Evolutionary conservation across 2,888 invertebrate genomes (phyloP).

Genomic region (Xylocampa areola): DNA sequence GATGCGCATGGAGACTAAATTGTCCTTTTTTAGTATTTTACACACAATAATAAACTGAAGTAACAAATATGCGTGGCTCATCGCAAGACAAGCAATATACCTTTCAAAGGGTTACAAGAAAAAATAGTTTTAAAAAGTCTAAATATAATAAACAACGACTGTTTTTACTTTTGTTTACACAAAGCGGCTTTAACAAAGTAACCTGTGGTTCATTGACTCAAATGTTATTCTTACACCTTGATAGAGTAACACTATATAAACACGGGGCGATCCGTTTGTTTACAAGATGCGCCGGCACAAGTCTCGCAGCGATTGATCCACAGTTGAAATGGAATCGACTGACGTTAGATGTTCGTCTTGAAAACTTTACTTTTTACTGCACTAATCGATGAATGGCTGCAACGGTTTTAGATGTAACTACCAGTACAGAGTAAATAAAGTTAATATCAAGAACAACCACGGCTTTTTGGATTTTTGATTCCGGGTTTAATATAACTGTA

Average conservation of each 20-base stretch:
- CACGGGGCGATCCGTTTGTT: conserved; percentile 64
- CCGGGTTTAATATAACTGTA: too few species aligned
- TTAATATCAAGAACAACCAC: neutral
- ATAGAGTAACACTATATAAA: conserved; percentile 70
- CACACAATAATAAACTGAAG: neutral
- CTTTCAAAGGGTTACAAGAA: conserved; percentile 40
- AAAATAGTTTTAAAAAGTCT: conserved; percentile 55
- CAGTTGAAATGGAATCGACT: conserved; percentile 39
- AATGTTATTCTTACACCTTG: conserved; percentile 83
- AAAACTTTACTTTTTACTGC: conserved; percentile 26
- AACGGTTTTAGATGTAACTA: conserved; percentile 13
- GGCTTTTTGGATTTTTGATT: too few species aligned
- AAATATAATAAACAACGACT: conserved; percentile 62
- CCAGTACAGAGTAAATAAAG: neutral
- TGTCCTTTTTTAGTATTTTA: neutral
- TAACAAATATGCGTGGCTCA: conserved; percentile 1
- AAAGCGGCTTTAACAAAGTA: conserved; percentile 78
- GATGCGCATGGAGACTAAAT: neutral
- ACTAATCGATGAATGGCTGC: conserved; percentile 26
- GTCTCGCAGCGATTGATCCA: conserved; percentile 64
- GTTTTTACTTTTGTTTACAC: conserved; percentile 69
- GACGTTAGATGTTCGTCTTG: conserved; percentile 26
- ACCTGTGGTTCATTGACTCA: conserved; percentile 83
- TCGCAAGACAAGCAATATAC: conserved; percentile 23
- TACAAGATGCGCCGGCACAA: conserved; percentile 62